Conservation (phyloP, 30 jellyfish, hydroid and myxozoan genomes). For the Chironex yamaguchii region DNA sequence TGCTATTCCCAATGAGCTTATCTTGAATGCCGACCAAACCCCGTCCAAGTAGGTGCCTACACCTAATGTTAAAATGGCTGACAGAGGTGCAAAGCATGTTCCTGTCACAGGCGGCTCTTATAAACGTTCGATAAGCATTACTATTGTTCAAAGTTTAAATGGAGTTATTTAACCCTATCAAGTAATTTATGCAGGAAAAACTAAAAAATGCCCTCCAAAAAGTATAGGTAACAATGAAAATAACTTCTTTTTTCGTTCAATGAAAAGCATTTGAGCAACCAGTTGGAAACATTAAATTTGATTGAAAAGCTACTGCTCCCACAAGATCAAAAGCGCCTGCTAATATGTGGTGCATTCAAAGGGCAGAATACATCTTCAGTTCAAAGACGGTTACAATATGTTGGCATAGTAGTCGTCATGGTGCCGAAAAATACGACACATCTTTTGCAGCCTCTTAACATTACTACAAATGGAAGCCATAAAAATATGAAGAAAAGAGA, state of each 20-base stretch:
- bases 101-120: slow-evolving; percentile 17
- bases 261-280: slow-evolving; percentile 11
- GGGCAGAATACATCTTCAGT: neutral
- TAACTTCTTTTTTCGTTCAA: neutral
- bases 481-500: neutral
- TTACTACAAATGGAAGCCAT: neutral
- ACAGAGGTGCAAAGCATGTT: slow-evolving; percentile 29
- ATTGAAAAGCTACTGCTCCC: neutral
- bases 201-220: slow-evolving; percentile 22
- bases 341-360: neutral
- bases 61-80: slow-evolving; percentile 35
- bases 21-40: slow-evolving; percentile 28
- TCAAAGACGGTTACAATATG: neutral
- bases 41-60: slow-evolving; percentile 43
- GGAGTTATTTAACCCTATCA: slow-evolving; percentile 29
- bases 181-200: slow-evolving; percentile 37
- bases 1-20: slow-evolving; percentile 31
- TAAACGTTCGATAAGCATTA: slow-evolving; percentile 17
- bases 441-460: neutral
- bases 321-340: neutral
- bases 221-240: neutral
- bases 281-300: neutral
- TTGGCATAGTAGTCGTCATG: neutral
- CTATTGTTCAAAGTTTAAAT: slow-evolving; percentile 10
- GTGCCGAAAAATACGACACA: neutral